Evolutionary conservation across 2,113 vertebrate genomes (phyloP), one percentile per base, ranked within the genome.

Genomic region (Calyptomena viridis): DNA sequence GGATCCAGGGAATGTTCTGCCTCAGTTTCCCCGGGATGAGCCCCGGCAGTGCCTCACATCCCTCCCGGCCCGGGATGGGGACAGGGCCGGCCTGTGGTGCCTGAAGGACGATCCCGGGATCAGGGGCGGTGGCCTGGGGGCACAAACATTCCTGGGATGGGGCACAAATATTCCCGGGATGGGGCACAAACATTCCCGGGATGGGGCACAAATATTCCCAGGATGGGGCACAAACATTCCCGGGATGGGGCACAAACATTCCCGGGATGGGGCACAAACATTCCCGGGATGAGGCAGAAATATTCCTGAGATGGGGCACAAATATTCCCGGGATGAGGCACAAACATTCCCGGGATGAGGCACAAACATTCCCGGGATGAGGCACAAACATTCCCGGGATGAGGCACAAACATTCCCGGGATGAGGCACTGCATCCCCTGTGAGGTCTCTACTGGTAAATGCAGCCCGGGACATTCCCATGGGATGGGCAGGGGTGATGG

Each of bases 81-180:
- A 55, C 2, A 11, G 28, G 1, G 8, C 7, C 3, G 52, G 28
- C 39, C 74, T 2, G 11, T 10, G 68, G 5, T 3, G 5, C 55
- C 8, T 1, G 0, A 22, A 35, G 33, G 0, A 4, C 3, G 56
- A 14, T 69, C 21, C 27, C 0, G 2, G 5, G 39, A 14, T 72
- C 47, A 14, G 63, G 49, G 35, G 0, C 3, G 25, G 63, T 3
- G 23, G n/a, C 80, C 94, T 93, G 88, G 20, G 20, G 17, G 72
- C 23, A 68, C 0, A 3, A 47, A 44, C 3, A 1, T n/a, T 20
- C 1, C 8, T 12, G 60, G 25, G 58, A 47, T 2, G 7, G 0
- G 14, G 15, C 87, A n/a, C 12, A n/a, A n/a, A n/a, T n/a, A n/a
- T n/a, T 69, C 21, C 27, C 0, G 2, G 5, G 39, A 14, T 72